These are phyloP conservation scores for Nycteola revayana DNA, from an alignment of 2,888 invertebrate species.

Conservation along the genomic window DNA sequence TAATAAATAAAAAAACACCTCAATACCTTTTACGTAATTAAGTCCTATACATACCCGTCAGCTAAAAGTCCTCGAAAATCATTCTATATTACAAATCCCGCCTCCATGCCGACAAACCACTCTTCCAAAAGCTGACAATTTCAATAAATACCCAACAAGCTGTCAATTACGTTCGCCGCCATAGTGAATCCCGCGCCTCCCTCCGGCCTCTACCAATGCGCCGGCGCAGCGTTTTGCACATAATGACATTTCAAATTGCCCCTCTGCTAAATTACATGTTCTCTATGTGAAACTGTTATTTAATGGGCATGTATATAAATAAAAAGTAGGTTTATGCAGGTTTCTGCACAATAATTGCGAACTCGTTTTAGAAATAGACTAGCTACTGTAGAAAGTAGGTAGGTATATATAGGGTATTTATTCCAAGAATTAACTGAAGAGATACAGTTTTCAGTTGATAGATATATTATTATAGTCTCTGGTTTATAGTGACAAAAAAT, in stretches of 20 bases:
- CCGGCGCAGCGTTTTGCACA: slow-evolving; percentile 28
- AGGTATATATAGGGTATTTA: too few relatives aligned
- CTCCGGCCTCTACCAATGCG: slow-evolving; percentile 43
- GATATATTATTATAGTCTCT: too few relatives aligned
- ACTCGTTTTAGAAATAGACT: background rate
- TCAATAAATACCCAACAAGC: slow-evolving; percentile 24
- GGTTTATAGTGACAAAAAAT: too few relatives aligned
- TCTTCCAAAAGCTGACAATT: slow-evolving; percentile 17
- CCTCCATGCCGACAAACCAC: too few relatives aligned
- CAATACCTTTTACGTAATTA: too few relatives aligned
- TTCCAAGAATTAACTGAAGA: too few relatives aligned
- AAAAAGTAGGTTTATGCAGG: background rate
- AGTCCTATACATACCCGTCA: too few relatives aligned
- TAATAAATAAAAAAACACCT: too few relatives aligned
- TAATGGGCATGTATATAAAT: slow-evolving; percentile 10
- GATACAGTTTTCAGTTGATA: too few relatives aligned
- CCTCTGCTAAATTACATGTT: slow-evolving; percentile 37
- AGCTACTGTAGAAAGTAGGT: too few relatives aligned
- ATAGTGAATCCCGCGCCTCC: slow-evolving; percentile 41
- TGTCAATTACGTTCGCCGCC: slow-evolving; percentile 29
- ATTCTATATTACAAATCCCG: too few relatives aligned
- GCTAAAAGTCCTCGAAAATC: too few relatives aligned
- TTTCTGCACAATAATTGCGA: background rate
- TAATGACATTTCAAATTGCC: slow-evolving; percentile 54
- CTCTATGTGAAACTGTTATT: slow-evolving; percentile 14